Base-by-base conservation (phyloP, 2,888 invertebrate genomes). In the Sinodicranocentrus sp. region DNA sequence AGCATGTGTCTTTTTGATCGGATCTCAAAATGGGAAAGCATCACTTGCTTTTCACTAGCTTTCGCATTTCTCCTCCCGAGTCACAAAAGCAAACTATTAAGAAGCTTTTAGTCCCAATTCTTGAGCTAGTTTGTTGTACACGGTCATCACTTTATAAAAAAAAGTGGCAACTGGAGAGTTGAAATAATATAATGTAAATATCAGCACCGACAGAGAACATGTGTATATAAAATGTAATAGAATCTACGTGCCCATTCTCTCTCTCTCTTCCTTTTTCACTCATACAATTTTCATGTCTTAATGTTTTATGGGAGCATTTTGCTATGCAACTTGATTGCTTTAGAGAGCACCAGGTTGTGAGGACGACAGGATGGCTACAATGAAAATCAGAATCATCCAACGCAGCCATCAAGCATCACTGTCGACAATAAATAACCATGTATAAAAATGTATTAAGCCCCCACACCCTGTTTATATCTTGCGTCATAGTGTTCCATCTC, bases 351-450 rank as follows among this genome's bases (percentile, higher is more conserved):
- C 10, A 33, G n/a, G 15, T 48, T 48, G 48, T 48, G 48, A 19
- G 33, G 21, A 28, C 13, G 23, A 61, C 25, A 44, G 28, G 15
- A 10, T n/a, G n/a, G n/a, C n/a, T n/a, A 54, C 33, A 63, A 33
- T 8, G 52, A 70, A 63, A 48, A 71, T 61, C 3, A 70, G 48
- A 17, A 52, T 48, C 52, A 52, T 70, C 65, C 57, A 6, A 28
- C 8, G 6, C 67, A 82, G 33, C 61, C 75, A 75, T 82, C 68
- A 75, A 82, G 70, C 63, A 59, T 52, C 67, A 75, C 82, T 82
- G 82, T 82, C 82, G 33, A 75, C 82, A 76, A 82, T 82, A 82
- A 77, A 83, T 83, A 70, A 83, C 70, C 71, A 13, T n/a, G 67
- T 67, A 76, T 77, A 83, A 77, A 83, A 83, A 77, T 71, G 48